Conservation (phyloP, 2,888 invertebrate genomes). For the Thecophora atra region DNA sequence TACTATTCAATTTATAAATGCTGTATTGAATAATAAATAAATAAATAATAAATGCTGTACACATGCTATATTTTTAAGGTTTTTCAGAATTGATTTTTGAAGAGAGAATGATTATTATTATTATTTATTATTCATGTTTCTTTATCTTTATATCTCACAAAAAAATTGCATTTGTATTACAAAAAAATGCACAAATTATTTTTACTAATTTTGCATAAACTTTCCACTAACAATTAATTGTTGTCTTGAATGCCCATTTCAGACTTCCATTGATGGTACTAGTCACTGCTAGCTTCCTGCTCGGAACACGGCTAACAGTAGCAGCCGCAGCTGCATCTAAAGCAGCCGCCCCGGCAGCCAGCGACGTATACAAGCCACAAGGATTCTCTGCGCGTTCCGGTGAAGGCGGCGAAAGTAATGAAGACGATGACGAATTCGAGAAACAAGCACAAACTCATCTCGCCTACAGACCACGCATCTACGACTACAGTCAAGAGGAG, state of each 20-base stretch:
- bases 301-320: slow-evolving; percentile 52
- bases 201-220: no score
- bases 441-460: slow-evolving; percentile 65
- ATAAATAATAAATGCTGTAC: no score
- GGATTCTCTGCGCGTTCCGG: slow-evolving; percentile 61
- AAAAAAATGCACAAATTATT: no score
- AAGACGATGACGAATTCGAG: slow-evolving; percentile 60
- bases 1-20: no score
- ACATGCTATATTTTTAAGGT: no score
- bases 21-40: no score
- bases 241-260: slow-evolving; percentile 37
- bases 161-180: no score
- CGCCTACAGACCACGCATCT: slow-evolving; percentile 57
- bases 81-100: no score
- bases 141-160: no score
- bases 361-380: slow-evolving; percentile 60
- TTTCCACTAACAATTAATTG: no score
- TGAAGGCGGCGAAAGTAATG: slow-evolving; percentile 51
- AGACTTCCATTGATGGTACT: slow-evolving; percentile 55
- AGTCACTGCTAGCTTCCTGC: slow-evolving; percentile 56
- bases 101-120: no score
- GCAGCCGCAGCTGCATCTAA: slow-evolving; percentile 52
- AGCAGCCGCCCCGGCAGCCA: slow-evolving; percentile 50
- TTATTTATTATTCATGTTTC: no score
- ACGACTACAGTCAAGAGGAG: slow-evolving; percentile 63